These are phyloP conservation scores for Cosmia pyralina DNA, from an alignment of 2,888 invertebrate genomes.

Conservation along the genomic window DNA sequence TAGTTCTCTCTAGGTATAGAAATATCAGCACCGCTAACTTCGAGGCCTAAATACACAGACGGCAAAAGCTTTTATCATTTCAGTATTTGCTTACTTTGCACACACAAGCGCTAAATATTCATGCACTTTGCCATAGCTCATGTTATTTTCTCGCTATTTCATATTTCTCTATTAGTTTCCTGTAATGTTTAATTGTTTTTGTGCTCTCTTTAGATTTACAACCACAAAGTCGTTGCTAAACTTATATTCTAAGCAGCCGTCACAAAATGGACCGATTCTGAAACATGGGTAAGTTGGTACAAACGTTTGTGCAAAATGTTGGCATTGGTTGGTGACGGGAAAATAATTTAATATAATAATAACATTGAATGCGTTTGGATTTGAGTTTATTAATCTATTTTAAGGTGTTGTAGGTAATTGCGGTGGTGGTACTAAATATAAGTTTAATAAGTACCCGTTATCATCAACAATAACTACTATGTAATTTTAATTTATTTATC, in stretches of 20 bases:
- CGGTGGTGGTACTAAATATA: conserved; percentile 7
- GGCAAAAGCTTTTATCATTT: conserved; percentile 10
- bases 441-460: neutral
- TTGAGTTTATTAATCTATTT: conserved; percentile 22
- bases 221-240: conserved; percentile 93
- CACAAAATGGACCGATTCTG: conserved; percentile 91
- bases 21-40: conserved; percentile 40
- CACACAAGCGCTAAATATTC: conserved; percentile 23
- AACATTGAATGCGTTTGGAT: conserved; percentile 45
- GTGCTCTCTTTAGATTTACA: conserved; percentile 91
- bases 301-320: conserved; percentile 72
- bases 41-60: conserved; percentile 3
- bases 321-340: conserved; percentile 56
- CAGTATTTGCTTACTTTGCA: conserved; percentile 19
- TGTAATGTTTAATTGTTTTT: conserved; percentile 73
- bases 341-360: conserved; percentile 59
- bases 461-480: neutral
- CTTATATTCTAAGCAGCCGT: conserved; percentile 92
- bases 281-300: conserved; percentile 92
- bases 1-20: neutral
- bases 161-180: conserved; percentile 60
- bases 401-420: conserved; percentile 1
- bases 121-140: conserved; percentile 5
- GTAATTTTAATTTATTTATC: neutral
- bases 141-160: conserved; percentile 15